Evolutionary conservation across 2,113 vertebrate genomes (phyloP).

Genomic region (Eulacestoma nigropectus): DNA sequence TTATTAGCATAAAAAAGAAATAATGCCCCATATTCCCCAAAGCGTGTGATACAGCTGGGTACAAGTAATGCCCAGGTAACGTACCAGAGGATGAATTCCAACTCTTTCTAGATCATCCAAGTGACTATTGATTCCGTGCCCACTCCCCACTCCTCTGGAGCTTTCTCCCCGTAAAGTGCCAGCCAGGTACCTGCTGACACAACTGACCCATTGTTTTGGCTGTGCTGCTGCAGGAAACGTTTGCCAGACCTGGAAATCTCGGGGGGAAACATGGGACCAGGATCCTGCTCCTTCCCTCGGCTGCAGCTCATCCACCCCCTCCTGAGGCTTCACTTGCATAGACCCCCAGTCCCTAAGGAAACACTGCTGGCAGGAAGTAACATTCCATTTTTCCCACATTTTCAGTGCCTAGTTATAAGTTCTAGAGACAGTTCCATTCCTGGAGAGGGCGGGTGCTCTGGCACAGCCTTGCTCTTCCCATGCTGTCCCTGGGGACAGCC

Average conservation of each 20-base stretch:
- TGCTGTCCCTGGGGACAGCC: background rate
- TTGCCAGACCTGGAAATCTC: background rate
- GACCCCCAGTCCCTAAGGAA: background rate
- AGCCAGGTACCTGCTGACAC: fast-evolving
- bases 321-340: background rate
- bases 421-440: background rate
- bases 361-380: background rate
- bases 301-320: background rate
- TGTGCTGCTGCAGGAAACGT: fast-evolving
- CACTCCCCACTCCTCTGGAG: fast-evolving
- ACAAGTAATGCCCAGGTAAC: background rate
- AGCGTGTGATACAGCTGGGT: background rate
- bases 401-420: background rate
- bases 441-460: fast-evolving
- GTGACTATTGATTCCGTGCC: fast-evolving
- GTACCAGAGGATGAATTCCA: background rate
- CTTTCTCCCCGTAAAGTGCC: fast-evolving
- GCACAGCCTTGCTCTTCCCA: background rate
- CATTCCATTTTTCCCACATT: fast-evolving
- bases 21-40: background rate
- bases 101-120: background rate
- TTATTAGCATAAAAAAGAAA: background rate
- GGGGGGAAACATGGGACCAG: fast-evolving
- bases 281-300: background rate
- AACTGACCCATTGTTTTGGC: fast-evolving